Percentiles rank a stretch among this genome's conserved stretches.
Evolutionary conservation across 2,888 invertebrate genomes (phyloP).

Genomic region (Coelopa pilipes): DNA sequence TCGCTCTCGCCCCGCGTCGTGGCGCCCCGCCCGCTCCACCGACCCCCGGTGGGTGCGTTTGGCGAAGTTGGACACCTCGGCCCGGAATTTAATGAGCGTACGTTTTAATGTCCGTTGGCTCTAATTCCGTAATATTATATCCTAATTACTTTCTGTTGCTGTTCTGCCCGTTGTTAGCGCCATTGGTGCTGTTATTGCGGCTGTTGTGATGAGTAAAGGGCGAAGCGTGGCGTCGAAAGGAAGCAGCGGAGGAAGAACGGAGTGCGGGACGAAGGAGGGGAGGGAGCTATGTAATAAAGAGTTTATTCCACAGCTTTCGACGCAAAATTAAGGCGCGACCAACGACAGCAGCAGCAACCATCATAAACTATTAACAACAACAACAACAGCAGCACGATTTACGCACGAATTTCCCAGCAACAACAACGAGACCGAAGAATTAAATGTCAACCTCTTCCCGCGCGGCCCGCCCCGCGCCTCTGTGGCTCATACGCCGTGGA

Average conservation of each 20-base stretch:
- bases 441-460: no score
- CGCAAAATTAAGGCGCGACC: constrained; percentile 18
- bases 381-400: no score
- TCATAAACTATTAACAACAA: no score
- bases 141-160: constrained; percentile 20
- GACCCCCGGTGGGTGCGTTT: no score
- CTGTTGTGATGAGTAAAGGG: background rate
- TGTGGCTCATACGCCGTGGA: no score
- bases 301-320: background rate
- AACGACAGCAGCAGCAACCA: background rate
- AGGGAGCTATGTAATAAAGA: background rate
- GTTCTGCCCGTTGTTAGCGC: background rate
- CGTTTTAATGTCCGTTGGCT: constrained; percentile 17
- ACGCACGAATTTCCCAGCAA: no score
- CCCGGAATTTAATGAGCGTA: constrained; percentile 22
- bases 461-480: no score
- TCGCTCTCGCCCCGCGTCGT: background rate
- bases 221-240: no score
- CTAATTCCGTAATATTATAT: constrained; percentile 24
- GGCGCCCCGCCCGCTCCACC: no score
- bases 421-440: no score
- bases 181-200: background rate
- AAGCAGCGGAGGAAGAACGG: no score
- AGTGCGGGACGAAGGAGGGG: background rate
- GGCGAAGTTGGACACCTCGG: background rate